Evolutionary conservation across 1,140 invertebrate species (phyloP).

Genomic region (Samia ricini): DNA sequence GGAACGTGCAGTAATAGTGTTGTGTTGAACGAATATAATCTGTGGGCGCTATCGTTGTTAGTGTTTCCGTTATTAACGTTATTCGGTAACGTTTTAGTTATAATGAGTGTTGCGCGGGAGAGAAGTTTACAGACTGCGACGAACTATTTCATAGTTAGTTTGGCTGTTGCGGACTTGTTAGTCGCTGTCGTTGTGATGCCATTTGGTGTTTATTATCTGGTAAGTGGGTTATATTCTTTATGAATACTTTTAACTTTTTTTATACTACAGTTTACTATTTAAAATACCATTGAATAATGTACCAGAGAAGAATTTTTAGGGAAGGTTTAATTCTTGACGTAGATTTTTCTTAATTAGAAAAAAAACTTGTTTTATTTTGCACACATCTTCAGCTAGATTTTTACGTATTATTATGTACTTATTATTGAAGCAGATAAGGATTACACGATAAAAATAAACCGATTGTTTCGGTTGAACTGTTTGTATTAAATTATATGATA

Average conservation of each 20-base stretch:
- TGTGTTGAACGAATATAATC: conserved; percentile 79
- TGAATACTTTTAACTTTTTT: background rate
- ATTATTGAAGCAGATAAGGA: too few relatives aligned
- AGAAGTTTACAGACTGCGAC: conserved; percentile 95
- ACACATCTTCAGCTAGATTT: too few relatives aligned
- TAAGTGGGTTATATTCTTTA: conserved; percentile 77
- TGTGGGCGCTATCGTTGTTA: conserved; percentile 91
- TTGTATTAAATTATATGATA: too few relatives aligned
- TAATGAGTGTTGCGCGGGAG: conserved; percentile 94
- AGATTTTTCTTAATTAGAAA: too few relatives aligned
- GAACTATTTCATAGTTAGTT: conserved; percentile 98
- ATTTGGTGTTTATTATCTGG: conserved; percentile 97
- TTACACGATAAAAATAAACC: too few relatives aligned
- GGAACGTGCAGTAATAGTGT: conserved; percentile 46
- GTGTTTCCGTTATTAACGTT: conserved; percentile 95
- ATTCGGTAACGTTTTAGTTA: conserved; percentile 97
- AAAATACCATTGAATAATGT: too few relatives aligned
- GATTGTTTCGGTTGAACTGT: too few relatives aligned
- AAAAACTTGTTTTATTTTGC: too few relatives aligned
- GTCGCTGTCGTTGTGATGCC: conserved; percentile 99
- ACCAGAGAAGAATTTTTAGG: too few relatives aligned
- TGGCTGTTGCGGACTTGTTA: conserved; percentile 96
- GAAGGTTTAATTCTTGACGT: too few relatives aligned
- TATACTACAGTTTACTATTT: background rate
- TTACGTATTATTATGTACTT: too few relatives aligned